phyloP scores from a whole-genome alignment of 2,113 vertebrate genomes.

The Microtus montanus region DNA sequence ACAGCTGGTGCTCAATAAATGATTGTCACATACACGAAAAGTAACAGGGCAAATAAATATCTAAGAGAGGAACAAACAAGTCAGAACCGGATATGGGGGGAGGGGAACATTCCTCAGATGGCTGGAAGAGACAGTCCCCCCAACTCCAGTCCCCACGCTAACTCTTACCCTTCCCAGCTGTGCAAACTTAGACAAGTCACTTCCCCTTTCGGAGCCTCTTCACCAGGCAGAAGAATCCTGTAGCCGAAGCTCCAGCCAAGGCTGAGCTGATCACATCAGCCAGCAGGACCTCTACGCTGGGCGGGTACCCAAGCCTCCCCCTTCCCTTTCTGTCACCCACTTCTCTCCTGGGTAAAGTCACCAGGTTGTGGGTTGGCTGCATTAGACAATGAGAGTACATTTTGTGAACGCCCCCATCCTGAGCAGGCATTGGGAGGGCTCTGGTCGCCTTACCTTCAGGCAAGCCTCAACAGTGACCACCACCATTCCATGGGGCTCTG shows the following conservation, averaged over 20 bases:
- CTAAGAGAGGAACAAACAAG: background rate
- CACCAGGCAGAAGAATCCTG: background rate
- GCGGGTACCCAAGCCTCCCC: accelerated
- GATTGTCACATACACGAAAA: background rate
- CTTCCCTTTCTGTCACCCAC: background rate
- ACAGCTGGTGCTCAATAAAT: conserved; percentile 33
- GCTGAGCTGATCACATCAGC: background rate
- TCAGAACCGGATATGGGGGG: background rate
- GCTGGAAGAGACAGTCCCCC: background rate
- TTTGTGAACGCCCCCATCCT: background rate
- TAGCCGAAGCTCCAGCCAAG: background rate
- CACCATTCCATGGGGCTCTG: background rate
- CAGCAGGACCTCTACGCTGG: accelerated
- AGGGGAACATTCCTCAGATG: background rate
- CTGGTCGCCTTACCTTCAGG: background rate
- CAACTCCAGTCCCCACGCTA: background rate
- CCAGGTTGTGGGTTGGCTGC: background rate
- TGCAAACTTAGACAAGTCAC: background rate
- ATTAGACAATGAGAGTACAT: background rate
- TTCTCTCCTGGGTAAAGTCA: background rate
- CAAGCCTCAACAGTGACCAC: background rate
- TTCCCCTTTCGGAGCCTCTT: background rate
- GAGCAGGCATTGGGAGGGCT: background rate
- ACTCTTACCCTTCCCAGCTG: background rate
- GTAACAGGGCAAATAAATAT: background rate